phyloP scores from a whole-genome alignment of 2,113 vertebrate genomes.

The Nannobrachium achirus region DNA sequence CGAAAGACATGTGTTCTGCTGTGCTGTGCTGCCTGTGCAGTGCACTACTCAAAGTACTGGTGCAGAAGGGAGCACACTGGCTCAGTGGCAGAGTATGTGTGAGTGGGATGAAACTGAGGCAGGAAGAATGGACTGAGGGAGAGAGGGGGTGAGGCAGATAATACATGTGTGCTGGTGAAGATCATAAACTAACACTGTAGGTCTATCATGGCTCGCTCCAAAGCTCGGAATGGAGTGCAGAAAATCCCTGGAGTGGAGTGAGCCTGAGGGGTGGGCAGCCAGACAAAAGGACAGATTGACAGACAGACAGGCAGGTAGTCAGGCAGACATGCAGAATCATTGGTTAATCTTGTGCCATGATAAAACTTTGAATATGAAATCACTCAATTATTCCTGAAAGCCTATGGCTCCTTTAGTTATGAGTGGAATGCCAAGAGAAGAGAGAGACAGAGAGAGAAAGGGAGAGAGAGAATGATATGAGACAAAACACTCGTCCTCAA shows the following conservation, averaged over 20 bases:
- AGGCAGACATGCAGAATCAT: neutral
- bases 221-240: conserved; percentile 62
- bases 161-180: conserved; percentile 57
- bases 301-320: neutral
- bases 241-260: conserved; percentile 10
- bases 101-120: conserved; percentile 49
- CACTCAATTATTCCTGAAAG: neutral
- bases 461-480: neutral
- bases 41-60: neutral
- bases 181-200: conserved; percentile 67
- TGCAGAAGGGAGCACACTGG: neutral
- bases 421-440: neutral
- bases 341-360: neutral
- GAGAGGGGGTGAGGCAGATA: neutral
- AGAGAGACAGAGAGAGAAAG: conserved; percentile 2
- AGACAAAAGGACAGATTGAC: neutral
- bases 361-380: neutral
- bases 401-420: neutral
- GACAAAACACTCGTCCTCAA: conserved; percentile 22
- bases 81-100: conserved; percentile 25
- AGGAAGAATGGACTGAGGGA: conserved; percentile 48
- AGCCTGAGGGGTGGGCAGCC: neutral
- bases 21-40: too few relatives aligned
- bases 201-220: conserved; percentile 45
- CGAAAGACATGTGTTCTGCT: too few relatives aligned